A percentile compares a stretch with the other conserved stretches of the same genome.
These are phyloP conservation scores for Microtus montanus DNA, from an alignment of 2,113 vertebrate species.

Conservation along the genomic window DNA sequence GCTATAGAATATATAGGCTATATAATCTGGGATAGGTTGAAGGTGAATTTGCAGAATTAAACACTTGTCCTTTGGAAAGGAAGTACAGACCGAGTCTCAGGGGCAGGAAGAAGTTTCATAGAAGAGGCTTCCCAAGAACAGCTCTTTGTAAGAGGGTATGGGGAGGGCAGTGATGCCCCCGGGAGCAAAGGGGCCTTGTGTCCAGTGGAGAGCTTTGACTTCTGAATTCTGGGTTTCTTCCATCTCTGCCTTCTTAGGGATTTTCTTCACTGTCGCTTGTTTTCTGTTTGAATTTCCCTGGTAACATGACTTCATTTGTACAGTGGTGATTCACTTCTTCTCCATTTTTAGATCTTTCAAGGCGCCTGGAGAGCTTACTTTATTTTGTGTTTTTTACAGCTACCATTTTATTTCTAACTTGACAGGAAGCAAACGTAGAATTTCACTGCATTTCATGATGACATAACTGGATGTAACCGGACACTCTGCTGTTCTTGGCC, in stretches of 20 bases:
- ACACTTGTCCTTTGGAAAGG: constrained; percentile 1
- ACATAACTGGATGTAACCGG: background rate
- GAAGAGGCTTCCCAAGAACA: background rate
- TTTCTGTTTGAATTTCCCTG: constrained; percentile 26
- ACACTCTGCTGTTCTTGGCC: background rate
- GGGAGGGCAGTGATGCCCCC: background rate
- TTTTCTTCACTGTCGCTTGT: constrained; percentile 8
- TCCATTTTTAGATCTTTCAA: background rate
- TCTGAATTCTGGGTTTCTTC: background rate
- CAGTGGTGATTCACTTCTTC: background rate
- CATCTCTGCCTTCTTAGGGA: background rate
- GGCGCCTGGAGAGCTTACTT: background rate
- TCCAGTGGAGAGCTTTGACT: constrained; percentile 37
- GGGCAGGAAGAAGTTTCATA: background rate
- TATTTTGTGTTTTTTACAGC: background rate
- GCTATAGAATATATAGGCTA: background rate
- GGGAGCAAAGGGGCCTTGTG: constrained; percentile 26
- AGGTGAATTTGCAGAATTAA: background rate
- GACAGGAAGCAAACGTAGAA: background rate
- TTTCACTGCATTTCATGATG: background rate
- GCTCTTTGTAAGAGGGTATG: background rate
- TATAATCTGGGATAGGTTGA: background rate
- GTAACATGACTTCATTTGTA: constrained; percentile 20
- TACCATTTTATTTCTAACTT: constrained; percentile 11
- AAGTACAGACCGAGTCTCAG: background rate